A percentile compares a stretch with the other conserved stretches of the same genome.
These are phyloP conservation scores for Pachypanchax playfairii DNA, from an alignment of 2,113 vertebrate species.

Conservation along the genomic window DNA sequence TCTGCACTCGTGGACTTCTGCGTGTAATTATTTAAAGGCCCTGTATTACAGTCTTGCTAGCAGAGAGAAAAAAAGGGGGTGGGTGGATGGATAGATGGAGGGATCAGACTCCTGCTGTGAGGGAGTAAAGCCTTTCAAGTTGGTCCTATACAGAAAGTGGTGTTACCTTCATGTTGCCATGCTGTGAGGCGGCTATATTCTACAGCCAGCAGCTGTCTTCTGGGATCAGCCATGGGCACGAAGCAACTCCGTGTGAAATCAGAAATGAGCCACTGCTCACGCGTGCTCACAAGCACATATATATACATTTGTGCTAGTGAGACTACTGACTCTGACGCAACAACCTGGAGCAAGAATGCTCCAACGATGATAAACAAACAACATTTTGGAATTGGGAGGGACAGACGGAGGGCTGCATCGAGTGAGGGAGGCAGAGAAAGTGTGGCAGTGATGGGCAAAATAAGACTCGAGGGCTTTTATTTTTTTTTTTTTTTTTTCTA, in stretches of 20 bases:
- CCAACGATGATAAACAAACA: conserved; percentile 79
- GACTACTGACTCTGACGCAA: conserved; percentile 70
- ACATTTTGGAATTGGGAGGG: conserved; percentile 69
- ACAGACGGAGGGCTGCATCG: conserved; percentile 45
- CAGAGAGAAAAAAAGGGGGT: conserved; percentile 8
- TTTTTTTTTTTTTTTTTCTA: conserved; percentile 17
- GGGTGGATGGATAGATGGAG: conserved; percentile 28
- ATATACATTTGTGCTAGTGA: conserved; percentile 25
- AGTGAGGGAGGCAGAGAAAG: conserved; percentile 40
- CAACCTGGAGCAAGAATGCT: conserved; percentile 74
- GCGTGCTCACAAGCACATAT: conserved; percentile 6
- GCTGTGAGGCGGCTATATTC: conserved; percentile 52
- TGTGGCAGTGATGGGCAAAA: conserved; percentile 68
- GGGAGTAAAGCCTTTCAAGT: conserved; percentile 58
- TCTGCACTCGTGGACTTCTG: conserved; percentile 49
- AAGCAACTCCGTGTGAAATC: conserved; percentile 64
- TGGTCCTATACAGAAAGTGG: conserved; percentile 39
- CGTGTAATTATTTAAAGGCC: conserved; percentile 72
- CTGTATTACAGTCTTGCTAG: conserved; percentile 52
- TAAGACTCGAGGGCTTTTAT: conserved; percentile 69
- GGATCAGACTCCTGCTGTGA: conserved; percentile 46
- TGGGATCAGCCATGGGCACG: conserved; percentile 60
- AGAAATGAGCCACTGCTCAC: conserved; percentile 38
- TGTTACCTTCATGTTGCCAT: conserved; percentile 47
- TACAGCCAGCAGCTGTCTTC: conserved; percentile 59